Percentiles rank a stretch among this genome's conserved stretches.
Conservation (phyloP, 2,797 vertebrate species). For the Kryptolebias ocellatus region DNA sequence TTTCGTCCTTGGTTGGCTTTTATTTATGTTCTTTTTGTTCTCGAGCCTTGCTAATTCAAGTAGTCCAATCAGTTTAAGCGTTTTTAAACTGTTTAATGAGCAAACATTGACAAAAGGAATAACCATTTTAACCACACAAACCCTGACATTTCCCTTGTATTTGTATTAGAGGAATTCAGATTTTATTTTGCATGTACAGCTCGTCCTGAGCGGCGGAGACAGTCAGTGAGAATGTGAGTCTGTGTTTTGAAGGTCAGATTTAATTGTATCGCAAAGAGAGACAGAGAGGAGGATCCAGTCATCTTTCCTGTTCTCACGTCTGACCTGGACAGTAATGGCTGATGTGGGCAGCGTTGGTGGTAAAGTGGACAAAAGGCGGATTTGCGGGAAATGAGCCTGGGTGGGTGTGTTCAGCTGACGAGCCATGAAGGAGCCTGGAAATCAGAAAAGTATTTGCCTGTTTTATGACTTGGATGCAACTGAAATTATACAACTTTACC, state of each 20-base stretch:
- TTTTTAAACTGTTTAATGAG: neutral
- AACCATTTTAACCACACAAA: neutral
- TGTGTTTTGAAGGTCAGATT: constrained; percentile 29
- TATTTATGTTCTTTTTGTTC: neutral
- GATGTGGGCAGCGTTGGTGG: neutral
- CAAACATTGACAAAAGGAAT: neutral
- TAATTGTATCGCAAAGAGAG: constrained; percentile 11
- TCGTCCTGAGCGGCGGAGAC: neutral
- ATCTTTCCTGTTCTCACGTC: constrained; percentile 8
- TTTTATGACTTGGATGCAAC: neutral
- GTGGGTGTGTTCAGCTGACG: neutral
- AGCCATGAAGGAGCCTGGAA: constrained; percentile 2
- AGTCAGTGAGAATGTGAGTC: neutral
- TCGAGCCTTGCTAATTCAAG: too few species aligned
- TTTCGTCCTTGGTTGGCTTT: constrained; percentile 1
- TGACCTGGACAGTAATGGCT: constrained; percentile 3
- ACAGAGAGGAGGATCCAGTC: neutral
- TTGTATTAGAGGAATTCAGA: neutral
- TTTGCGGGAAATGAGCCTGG: constrained; percentile 7
- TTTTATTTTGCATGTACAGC: neutral
- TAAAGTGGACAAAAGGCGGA: constrained; percentile 2
- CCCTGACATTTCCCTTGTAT: constrained; percentile 1
- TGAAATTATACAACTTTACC: neutral
- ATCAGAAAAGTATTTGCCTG: neutral
- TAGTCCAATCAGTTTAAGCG: too few species aligned